These are phyloP conservation scores for Macrostomum lignano DNA, from an alignment of 1,140 invertebrate species.

Conservation along the genomic window DNA sequence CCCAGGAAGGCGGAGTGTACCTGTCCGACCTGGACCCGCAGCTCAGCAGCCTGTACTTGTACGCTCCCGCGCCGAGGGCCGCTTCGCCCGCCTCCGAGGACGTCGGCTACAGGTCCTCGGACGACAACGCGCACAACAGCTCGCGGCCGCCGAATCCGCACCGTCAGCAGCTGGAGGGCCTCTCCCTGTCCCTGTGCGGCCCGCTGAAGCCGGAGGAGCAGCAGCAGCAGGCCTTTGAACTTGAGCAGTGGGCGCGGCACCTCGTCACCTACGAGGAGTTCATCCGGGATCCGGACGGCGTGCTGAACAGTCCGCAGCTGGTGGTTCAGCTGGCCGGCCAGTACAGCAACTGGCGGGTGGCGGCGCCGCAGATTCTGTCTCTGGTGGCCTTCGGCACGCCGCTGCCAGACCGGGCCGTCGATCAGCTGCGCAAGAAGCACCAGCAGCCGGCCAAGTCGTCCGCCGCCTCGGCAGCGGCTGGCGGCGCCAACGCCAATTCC, in stretches of 20 bases:
- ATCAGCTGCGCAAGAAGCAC: slow-evolving; percentile 5
- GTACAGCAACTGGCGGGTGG: slow-evolving; percentile 49
- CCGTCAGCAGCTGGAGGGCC: neutral
- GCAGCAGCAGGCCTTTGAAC: neutral
- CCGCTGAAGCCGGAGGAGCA: neutral
- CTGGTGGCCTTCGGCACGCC: slow-evolving; percentile 50
- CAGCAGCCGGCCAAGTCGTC: slow-evolving; percentile 2
- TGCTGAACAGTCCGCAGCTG: slow-evolving; percentile 48
- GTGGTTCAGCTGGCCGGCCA: slow-evolving; percentile 57
- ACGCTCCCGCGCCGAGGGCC: neutral
- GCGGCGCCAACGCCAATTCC: neutral
- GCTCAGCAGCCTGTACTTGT: neutral
- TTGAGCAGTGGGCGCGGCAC: slow-evolving; percentile 40
- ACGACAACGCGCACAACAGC: slow-evolving; percentile 2
- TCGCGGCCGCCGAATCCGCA: neutral
- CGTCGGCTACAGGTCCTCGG: neutral
- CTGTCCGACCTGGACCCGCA: too few species aligned
- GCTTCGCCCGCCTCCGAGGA: neutral
- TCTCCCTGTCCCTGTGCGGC: slow-evolving; percentile 45
- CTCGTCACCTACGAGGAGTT: slow-evolving; percentile 53
- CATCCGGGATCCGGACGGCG: slow-evolving; percentile 39
- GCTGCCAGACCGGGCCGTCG: slow-evolving; percentile 31
- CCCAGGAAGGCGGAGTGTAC: too few species aligned
- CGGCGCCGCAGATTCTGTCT: slow-evolving; percentile 54
- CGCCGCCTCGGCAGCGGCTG: slow-evolving; percentile 1